Evolutionary conservation across 30 jellyfish, hydroid and myxozoan genomes (phyloP).

Genomic region (Sanderia malayensis): DNA sequence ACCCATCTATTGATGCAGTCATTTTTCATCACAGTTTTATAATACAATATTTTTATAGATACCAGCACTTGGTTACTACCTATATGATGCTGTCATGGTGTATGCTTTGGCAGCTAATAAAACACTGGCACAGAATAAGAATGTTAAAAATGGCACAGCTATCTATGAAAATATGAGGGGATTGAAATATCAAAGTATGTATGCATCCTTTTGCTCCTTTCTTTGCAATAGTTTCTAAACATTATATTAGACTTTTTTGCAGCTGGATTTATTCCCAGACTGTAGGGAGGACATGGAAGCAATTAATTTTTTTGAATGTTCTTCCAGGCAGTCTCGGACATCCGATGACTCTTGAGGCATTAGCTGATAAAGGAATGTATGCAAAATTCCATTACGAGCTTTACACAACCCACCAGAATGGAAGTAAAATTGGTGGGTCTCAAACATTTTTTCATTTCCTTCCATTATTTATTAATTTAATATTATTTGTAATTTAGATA

Average conservation of each 20-base stretch:
- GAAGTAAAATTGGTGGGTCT: slow-evolving; percentile 26
- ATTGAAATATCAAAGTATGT: slow-evolving; percentile 62
- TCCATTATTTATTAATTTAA: too few relatives aligned
- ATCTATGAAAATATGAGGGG: slow-evolving; percentile 47
- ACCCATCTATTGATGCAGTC: too few relatives aligned
- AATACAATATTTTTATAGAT: too few relatives aligned
- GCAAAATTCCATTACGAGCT: slow-evolving; percentile 39
- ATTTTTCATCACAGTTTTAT: too few relatives aligned
- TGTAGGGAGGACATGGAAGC: too few relatives aligned
- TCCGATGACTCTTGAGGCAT: slow-evolving; percentile 46
- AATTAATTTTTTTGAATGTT: too few relatives aligned
- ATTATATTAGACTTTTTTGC: too few relatives aligned
- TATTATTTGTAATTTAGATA: too few relatives aligned
- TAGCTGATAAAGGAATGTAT: slow-evolving; percentile 48
- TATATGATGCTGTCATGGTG: slow-evolving; percentile 77
- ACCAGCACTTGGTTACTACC: slow-evolving; percentile 65
- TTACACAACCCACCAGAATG: slow-evolving; percentile 22
- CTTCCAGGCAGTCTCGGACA: slow-evolving; percentile 80
- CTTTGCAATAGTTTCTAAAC: too few relatives aligned
- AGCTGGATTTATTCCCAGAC: too few relatives aligned
- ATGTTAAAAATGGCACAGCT: slow-evolving; percentile 31
- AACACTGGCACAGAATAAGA: slow-evolving; percentile 40
- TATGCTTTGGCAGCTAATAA: slow-evolving; percentile 84
- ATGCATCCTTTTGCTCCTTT: too few relatives aligned
- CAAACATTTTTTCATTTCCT: too few relatives aligned